Evolutionary conservation across 2,888 invertebrate genomes (phyloP).

Genomic region (Calliphora vomitoria): DNA sequence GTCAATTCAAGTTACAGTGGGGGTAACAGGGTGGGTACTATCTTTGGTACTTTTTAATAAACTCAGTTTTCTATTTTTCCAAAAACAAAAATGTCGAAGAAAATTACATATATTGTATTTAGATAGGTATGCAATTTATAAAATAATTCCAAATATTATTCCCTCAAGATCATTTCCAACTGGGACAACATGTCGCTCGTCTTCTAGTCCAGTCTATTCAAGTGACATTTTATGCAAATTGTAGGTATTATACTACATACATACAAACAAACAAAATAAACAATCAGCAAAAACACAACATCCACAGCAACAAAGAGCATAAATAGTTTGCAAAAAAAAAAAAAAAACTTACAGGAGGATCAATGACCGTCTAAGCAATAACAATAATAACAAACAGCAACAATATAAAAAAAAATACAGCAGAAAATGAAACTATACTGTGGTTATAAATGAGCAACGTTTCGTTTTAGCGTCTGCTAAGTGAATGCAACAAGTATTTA

Average conservation of each 20-base stretch:
- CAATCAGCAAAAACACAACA: neutral
- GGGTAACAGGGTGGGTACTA: no score
- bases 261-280: no score
- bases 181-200: neutral
- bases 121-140: no score
- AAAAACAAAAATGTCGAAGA: no score
- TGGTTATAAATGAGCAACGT: slow-evolving; percentile 58
- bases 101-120: no score
- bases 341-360: slow-evolving; percentile 34
- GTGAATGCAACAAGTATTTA: slow-evolving; percentile 61
- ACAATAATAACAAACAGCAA: slow-evolving; percentile 54
- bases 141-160: no score
- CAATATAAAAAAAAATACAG: slow-evolving; percentile 11
- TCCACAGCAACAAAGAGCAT: slow-evolving; percentile 31
- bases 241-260: neutral
- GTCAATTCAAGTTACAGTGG: no score
- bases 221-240: slow-evolving; percentile 66
- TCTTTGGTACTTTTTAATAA: no score
- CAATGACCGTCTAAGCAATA: slow-evolving; percentile 71
- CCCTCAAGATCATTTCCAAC: slow-evolving; percentile 34
- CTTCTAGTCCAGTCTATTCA: slow-evolving; percentile 29
- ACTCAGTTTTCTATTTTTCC: no score
- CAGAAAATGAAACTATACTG: slow-evolving; percentile 48
- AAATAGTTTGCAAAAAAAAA: slow-evolving; percentile 44
- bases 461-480: slow-evolving; percentile 41